Conservation (phyloP, 2,888 invertebrate species). For the Nezara viridula region DNA sequence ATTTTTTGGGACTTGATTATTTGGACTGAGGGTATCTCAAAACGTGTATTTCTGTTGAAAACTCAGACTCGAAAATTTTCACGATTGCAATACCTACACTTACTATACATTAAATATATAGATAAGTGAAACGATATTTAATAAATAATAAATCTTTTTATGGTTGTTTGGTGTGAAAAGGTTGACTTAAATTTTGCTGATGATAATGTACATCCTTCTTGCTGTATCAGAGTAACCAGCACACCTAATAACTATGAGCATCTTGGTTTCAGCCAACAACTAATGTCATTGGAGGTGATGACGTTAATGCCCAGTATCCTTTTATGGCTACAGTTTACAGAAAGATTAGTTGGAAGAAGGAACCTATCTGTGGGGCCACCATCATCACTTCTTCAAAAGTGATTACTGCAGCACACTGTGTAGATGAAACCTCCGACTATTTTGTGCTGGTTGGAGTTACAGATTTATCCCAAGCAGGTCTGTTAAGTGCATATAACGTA, state of each 20-base stretch:
- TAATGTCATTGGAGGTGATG: not conserved
- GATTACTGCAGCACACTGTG: constrained; percentile 14
- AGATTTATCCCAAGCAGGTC: not conserved
- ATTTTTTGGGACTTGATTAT: too few relatives aligned
- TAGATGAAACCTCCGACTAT: not conserved
- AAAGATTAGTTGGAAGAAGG: not conserved
- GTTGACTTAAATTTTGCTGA: too few relatives aligned
- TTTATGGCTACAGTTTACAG: not conserved
- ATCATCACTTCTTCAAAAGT: constrained; percentile 11
- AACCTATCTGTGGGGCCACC: not conserved
- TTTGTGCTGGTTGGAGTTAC: not conserved
- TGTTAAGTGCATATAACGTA: not conserved
- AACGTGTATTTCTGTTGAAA: too few relatives aligned
- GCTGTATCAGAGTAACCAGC: not conserved
- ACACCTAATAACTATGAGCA: not conserved
- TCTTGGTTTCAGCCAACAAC: not conserved
- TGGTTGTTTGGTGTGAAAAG: too few relatives aligned
- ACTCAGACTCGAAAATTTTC: too few relatives aligned
- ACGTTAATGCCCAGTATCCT: not conserved
- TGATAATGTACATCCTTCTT: not conserved
- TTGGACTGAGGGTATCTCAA: too few relatives aligned
- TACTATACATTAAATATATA: too few relatives aligned
- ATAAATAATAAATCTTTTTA: too few relatives aligned
- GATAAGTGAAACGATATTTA: too few relatives aligned
- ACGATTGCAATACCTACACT: too few relatives aligned